Evolutionary conservation across 2,797 vertebrate genomes (phyloP), one percentile per base, ranked within the genome.

Genomic region (Amniataba percoides): DNA sequence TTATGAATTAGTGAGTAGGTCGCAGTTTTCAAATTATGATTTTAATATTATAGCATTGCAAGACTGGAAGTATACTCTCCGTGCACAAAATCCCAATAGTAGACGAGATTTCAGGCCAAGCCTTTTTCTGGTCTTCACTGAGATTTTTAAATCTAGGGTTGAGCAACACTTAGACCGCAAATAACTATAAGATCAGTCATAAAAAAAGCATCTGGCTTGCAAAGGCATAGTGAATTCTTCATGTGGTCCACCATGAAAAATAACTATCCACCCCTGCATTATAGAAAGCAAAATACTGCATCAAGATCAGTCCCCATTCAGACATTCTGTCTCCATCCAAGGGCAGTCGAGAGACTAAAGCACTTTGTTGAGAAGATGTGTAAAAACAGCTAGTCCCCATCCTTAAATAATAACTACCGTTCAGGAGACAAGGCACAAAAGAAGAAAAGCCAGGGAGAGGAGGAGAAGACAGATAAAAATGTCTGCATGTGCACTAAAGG

Each of bases 401-500:
- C 84, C 85, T 92, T 91, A 89, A 93, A 93, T 89, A 86, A 90
- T 80, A 86, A 77, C 81, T 80, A 49, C 65, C 34, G 71, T 86
- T 84, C 62, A 70, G 74, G 79, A 82, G 80, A 60, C 77, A 83
- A 76, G 78, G 69, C 76, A 83, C 56, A 46, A 68, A 69, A 85
- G 75, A 74, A 68, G 77, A 31, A 86, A 77, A 77, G 39, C 19
- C 13, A 48, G 49, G 25, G 67, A 82, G 81, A 69, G 72, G 59
- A 88, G 67, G 78, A 60, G 68, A 73, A 81, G 84, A 87, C 85
- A 79, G 85, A 83, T 81, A 86, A 87, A 89, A 88, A 85, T 87
- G 88, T 87, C 80, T 83, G 86, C 66, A 62, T 88, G 88, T 84
- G 89, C 90, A 82, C 82, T 83, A 83, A 89, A 93, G 82, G 88